Evolutionary conservation across 1,140 invertebrate species (phyloP).

Genomic region (Zaprionus camerounensis): DNA sequence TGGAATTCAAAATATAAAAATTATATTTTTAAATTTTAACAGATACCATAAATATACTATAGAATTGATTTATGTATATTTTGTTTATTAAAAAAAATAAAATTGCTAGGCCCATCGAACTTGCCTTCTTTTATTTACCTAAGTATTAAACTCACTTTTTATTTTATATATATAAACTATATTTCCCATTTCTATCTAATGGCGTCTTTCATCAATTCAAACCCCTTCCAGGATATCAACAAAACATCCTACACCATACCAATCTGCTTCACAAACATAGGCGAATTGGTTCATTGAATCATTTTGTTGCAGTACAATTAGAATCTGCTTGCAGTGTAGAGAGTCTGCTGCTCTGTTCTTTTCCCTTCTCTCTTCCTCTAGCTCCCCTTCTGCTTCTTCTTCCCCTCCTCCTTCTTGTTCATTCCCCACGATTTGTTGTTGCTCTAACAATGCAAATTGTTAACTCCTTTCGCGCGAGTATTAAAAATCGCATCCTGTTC

Average conservation of each 20-base stretch:
- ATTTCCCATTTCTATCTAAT: neutral
- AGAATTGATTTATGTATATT: too few species aligned
- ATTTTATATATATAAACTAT: neutral
- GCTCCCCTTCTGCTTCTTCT: neutral
- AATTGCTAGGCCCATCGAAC: too few species aligned
- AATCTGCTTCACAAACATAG: neutral
- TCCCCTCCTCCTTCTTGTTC: neutral
- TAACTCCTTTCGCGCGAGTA: conserved; percentile 19
- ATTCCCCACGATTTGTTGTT: conserved; percentile 3
- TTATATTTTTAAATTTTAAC: neutral
- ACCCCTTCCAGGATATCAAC: neutral
- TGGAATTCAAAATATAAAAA: neutral
- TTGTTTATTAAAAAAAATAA: too few species aligned
- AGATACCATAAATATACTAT: too few species aligned
- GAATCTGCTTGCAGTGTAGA: neutral
- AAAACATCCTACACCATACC: neutral
- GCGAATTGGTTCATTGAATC: conserved; percentile 2
- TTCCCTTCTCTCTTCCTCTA: neutral
- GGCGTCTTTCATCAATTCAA: neutral
- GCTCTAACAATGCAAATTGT: conserved; percentile 34
- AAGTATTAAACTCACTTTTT: neutral
- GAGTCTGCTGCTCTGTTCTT: neutral
- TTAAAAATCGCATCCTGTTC: conserved; percentile 36
- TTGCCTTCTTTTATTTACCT: neutral
- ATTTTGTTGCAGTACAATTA: neutral